Base-by-base conservation (phyloP, 2,113 vertebrate genomes). In the Callospermophilus lateralis region DNA sequence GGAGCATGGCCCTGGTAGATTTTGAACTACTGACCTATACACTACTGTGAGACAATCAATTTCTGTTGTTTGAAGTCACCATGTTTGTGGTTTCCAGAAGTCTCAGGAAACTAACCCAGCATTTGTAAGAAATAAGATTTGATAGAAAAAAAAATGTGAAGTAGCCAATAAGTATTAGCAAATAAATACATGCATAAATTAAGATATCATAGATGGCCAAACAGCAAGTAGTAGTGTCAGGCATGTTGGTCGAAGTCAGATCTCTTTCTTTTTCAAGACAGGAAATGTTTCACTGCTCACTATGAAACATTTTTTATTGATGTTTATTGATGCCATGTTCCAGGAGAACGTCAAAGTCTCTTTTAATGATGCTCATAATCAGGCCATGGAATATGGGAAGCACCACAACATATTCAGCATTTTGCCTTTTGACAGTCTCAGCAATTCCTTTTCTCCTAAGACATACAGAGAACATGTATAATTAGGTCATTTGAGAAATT, bases 401-500 rank as follows among this genome's bases (percentile, higher is more conserved):
- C 55, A 68, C 88, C 90, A 94, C 93, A 58, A 2, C 0, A 2
- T 76, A 61, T n/a, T 30, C 89, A 94, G 92, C 89, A 81, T 90
- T 97, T 77, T 93, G 84, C 86, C 86, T 97, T 96, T 72, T 78
- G 97, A 87, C 12, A 91, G 78, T 48, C 37, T 96, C 79, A 81
- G 34, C 89, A 86, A 65, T 95, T 96, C 88, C 84, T 93, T 90
- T 39, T 8, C 87, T 79, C 63, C 9, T 0, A 42, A 93, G 90
- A 89, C 79, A 95, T 81, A 90, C 0, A 2, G 53, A 97, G 89
- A 96, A 83, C 87, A 79, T 76, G 67, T 67, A 61, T 85, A 98
- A 96, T 97, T 97, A 97, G 96, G 91, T 97, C 97, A 89, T 96
- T 96, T 96, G 98, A 97, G 32, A 97, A 98, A 95, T 16, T 1